Evolutionary conservation across 2,797 vertebrate species (phyloP).

Genomic region (Oreochromis grahami): DNA sequence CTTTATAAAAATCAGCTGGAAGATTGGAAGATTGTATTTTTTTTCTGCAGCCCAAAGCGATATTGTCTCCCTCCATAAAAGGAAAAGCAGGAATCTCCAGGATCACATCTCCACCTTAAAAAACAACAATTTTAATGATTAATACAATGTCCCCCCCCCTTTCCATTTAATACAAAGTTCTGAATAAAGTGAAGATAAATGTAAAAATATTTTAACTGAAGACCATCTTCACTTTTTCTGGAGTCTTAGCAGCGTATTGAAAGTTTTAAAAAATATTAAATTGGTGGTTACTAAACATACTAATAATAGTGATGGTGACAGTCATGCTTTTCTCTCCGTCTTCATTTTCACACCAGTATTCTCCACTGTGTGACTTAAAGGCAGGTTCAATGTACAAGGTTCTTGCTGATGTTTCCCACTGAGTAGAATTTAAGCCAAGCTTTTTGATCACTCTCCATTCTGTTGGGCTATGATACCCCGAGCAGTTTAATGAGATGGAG

Average conservation of each 20-base stretch:
- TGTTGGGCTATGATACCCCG: background rate
- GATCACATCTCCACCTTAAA: background rate
- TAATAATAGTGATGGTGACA: rapidly evolving
- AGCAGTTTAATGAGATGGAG: background rate
- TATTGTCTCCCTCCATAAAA: rapidly evolving
- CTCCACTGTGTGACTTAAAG: too few species aligned
- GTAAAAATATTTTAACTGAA: background rate
- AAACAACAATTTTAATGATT: background rate
- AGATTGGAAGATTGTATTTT: rapidly evolving
- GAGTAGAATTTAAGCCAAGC: too few species aligned
- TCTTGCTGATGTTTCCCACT: rapidly evolving
- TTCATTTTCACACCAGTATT: background rate
- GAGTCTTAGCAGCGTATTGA: rapidly evolving
- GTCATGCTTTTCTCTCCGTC: rapidly evolving
- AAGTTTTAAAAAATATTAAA: rapidly evolving
- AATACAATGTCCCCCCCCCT: background rate
- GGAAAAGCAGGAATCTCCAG: background rate
- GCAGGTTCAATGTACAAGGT: too few species aligned
- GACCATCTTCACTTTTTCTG: background rate
- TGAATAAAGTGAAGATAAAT: background rate
- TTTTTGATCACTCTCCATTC: background rate
- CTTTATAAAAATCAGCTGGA: background rate
- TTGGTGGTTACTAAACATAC: background rate
- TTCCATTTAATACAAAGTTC: too few species aligned
- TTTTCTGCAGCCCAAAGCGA: background rate